Evolutionary conservation across 2,888 invertebrate genomes (phyloP).

Genomic region (Melieria crassipennis): DNA sequence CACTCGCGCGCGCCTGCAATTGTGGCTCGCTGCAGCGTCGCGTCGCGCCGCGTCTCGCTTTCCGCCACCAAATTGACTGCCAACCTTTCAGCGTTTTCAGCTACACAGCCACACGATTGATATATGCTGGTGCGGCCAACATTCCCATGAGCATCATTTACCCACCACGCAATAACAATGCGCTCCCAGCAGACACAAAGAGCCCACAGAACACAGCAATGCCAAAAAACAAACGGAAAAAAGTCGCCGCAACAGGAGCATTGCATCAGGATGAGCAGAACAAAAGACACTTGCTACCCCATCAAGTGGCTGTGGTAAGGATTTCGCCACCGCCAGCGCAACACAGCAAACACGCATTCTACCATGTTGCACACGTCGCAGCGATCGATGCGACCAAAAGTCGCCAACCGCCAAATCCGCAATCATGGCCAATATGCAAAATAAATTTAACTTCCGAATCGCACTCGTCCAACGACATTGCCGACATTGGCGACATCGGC

Average conservation of each 20-base stretch:
- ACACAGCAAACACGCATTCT: conserved; percentile 4
- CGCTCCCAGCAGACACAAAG: conserved; percentile 38
- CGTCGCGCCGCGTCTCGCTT: conserved; percentile 23
- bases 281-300: conserved; percentile 9
- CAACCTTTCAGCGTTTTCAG: conserved; percentile 24
- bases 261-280: background rate
- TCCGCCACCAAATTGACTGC: conserved; percentile 50
- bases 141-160: conserved; percentile 59
- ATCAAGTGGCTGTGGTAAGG: background rate
- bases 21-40: background rate
- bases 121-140: conserved; percentile 59
- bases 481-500: too few relatives aligned
- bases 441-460: conserved; percentile 61
- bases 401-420: conserved; percentile 27
- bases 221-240: conserved; percentile 15
- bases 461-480: conserved; percentile 18
- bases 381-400: background rate
- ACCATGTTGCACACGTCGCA: conserved; percentile 16
- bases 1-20: background rate
- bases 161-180: conserved; percentile 44
- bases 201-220: conserved; percentile 1
- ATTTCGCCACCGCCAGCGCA: too few relatives aligned
- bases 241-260: background rate
- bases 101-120: conserved; percentile 52
- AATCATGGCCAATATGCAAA: conserved; percentile 53